phyloP scores from a whole-genome alignment of 2,888 invertebrate genomes.

The Alviniconcha strummeri region DNA sequence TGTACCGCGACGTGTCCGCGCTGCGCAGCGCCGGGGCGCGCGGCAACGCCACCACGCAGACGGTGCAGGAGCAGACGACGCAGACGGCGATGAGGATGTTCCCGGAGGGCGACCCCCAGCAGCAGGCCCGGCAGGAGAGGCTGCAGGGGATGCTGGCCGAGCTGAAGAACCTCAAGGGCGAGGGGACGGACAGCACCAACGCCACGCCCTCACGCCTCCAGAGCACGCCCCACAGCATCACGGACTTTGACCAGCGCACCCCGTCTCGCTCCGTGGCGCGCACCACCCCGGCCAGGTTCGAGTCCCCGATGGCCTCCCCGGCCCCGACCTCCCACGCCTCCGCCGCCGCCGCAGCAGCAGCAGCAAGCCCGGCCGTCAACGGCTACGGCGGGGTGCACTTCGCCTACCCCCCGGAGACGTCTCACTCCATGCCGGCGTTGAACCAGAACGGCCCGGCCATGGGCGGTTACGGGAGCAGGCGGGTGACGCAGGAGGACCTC shows the following conservation, averaged over 20 bases:
- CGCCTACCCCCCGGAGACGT: conserved; percentile 15
- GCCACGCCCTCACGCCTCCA: conserved; percentile 21
- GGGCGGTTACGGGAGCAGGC: conserved; percentile 28
- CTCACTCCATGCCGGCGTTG: conserved; percentile 29
- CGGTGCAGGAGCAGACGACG: conserved; percentile 58
- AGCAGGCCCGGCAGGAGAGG: conserved; percentile 55
- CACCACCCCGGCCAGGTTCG: conserved; percentile 53
- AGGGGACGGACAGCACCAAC: conserved; percentile 39
- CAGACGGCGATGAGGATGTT: conserved; percentile 61
- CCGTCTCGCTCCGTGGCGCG: conserved; percentile 47
- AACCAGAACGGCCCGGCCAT: neutral
- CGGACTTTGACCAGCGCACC: conserved; percentile 41
- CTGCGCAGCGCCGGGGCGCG: conserved; percentile 54
- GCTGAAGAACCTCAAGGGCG: conserved; percentile 55
- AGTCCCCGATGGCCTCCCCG: conserved; percentile 39
- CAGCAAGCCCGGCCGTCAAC: conserved; percentile 20
- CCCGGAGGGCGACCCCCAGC: conserved; percentile 57
- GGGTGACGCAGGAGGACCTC: conserved; percentile 63
- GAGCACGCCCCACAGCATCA: conserved; percentile 35
- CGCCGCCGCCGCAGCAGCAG: neutral
- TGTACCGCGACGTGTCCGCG: conserved; percentile 57
- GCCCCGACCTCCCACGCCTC: conserved; percentile 13
- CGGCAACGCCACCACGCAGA: conserved; percentile 58
- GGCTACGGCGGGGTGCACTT: conserved; percentile 31
- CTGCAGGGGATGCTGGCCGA: conserved; percentile 60